Base-by-base conservation (phyloP, 2,113 vertebrate species). In the Bostrychus sinensis region DNA sequence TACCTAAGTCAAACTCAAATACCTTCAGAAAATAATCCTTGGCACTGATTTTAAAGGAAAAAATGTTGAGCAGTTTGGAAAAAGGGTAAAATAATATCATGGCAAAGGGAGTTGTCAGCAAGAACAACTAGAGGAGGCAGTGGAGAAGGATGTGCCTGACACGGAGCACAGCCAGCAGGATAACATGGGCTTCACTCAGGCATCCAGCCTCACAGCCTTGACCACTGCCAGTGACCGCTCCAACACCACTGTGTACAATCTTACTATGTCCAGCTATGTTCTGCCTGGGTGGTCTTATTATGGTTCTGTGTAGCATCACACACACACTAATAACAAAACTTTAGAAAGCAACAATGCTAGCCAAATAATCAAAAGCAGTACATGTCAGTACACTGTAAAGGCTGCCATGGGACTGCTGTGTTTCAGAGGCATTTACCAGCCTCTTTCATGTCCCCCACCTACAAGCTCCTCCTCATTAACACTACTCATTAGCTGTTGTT, bases 281-380 rank as follows among this genome's bases (percentile, higher is more conserved):
- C 79, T 45, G 66, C 55, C 56, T 90, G 90, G 92, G 91, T 93
- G 92, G 90, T 92, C 92, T 57, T 22, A 58, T 74, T 20, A 22
- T 61, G 26, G 63, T 7, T 42, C 75, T 68, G 48, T 55, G 79
- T 72, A 66, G 74, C 56, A 76, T 28, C 38, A 50, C n/a, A 53
- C 43, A 56, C 56, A 51, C 68, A 48, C 7, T 8, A 34, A 26
- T 34, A 16, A 37, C 46, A 62, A 19, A 26, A 54, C 45, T 38
- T 53, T 11, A 26, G 34, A 64, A 36, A 63, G 20, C 41, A 19
- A 76, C 22, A 78, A 32, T 66, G 56, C 19, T 45, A 69, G 41
- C 23, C 14, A 46, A 12, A 67, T 34, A 50, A 45, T 50, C 58
- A 43, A 62, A 59, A 66, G 56, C 72, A 73, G n/a, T 38, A 48